Base-by-base conservation (phyloP, 2,797 vertebrate genomes). In the Dendrocincla fuliginosa region DNA sequence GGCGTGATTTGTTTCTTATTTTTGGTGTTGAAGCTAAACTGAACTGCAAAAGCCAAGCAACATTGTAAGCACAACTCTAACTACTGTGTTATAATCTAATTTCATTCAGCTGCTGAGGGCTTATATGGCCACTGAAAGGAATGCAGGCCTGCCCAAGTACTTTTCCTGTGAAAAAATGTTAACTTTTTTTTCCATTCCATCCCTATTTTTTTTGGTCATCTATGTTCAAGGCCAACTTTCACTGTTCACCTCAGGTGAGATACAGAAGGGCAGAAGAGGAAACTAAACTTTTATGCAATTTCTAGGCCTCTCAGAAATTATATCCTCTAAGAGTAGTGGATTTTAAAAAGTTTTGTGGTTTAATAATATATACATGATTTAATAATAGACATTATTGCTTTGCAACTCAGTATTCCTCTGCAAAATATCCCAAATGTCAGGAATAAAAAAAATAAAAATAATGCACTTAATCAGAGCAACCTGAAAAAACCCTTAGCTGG, bases 1-100 rank as follows among this genome's bases (percentile, higher is more conserved):
- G 64, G 44, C 16, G 56, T 93, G 52, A 84, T 23, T 93, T 88
- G 57, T 90, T 93, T 95, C 57, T 94, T 94, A 79, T 91, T 95
- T 95, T 95, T 91, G 68, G 33, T 89, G n/a, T 37, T 84, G 83
- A 90, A 91, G 80, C 39, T 91, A 55, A 93, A 90, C 42, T 44
- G 10, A 60, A 81, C 57, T 75, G 46, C 79, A 95, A 94, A 92
- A 81, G 46, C 73, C 85, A 88, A 92, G 63, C 64, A 79, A 81
- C 75, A 39, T 55, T 93, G 73, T 88, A 94, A 93, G 32, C 55
- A 69, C 65, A 76, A 22, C 42, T 90, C 39, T 65, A 86, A 88
- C 79, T 89, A 69, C 69, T 93, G 59, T 90, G 68, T 69, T 87
- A 55, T 89, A 86, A 91, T 75, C 63, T 86, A 63, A 84, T 63